phyloP scores from a whole-genome alignment of 2,113 vertebrate genomes.

The Ascaphus truei region DNA sequence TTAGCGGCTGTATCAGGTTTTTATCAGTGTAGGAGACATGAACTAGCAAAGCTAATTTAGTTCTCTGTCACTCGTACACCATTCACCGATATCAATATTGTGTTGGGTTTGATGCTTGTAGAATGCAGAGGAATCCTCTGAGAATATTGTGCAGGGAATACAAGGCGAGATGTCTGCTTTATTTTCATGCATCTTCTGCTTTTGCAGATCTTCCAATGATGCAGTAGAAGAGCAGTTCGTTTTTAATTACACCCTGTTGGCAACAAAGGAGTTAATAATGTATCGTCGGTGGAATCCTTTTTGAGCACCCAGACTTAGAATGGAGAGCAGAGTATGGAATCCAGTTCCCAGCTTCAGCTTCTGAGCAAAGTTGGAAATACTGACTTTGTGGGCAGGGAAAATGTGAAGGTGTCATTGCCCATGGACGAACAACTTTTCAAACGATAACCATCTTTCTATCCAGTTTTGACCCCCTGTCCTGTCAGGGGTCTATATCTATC shows the following conservation, averaged over 20 bases:
- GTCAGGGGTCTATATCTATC: too few species aligned
- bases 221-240: background rate
- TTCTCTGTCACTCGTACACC: slow-evolving; percentile 26
- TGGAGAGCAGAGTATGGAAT: too few species aligned
- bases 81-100: slow-evolving; percentile 22
- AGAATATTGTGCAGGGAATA: slow-evolving; percentile 13
- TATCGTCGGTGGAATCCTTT: too few species aligned
- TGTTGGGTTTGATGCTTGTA: slow-evolving; percentile 9
- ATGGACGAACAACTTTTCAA: too few species aligned
- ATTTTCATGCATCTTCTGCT: background rate
- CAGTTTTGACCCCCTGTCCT: too few species aligned
- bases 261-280: background rate
- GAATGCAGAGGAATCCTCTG: slow-evolving; percentile 5
- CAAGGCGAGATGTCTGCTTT: background rate
- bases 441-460: too few species aligned
- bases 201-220: background rate
- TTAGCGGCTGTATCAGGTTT: background rate
- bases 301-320: too few species aligned
- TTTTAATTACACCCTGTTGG: slow-evolving; percentile 11
- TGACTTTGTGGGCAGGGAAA: too few species aligned
- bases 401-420: too few species aligned
- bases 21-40: slow-evolving; percentile 18
- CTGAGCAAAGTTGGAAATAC: too few species aligned
- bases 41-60: slow-evolving; percentile 30
- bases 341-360: too few species aligned